A percentile compares a stretch with the other conserved stretches of the same genome.
phyloP scores from a whole-genome alignment of 2,113 vertebrate species.

The Atlantisia rogersi region DNA sequence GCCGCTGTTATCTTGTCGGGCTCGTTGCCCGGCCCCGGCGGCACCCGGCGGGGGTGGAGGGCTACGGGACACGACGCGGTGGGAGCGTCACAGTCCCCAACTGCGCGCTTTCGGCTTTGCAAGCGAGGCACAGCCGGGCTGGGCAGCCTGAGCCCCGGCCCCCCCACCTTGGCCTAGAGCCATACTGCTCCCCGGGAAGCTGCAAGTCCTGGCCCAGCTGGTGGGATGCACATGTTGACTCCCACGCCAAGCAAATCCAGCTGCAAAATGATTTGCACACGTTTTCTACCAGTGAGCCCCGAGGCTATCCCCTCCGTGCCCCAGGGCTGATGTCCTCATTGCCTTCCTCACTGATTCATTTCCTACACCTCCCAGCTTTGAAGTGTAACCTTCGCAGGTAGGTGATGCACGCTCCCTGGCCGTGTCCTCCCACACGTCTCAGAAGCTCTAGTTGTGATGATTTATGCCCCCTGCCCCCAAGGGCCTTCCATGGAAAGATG shows the following conservation, averaged over 20 bases:
- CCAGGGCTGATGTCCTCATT: neutral
- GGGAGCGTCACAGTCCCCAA: neutral
- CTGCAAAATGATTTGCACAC: neutral
- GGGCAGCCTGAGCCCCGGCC: fast-evolving
- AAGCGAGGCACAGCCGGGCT: fast-evolving
- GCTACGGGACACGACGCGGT: no score
- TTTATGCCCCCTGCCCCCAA: neutral
- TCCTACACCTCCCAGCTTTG: neutral
- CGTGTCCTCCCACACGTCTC: neutral
- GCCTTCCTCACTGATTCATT: neutral
- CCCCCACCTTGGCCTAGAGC: fast-evolving
- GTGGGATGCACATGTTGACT: fast-evolving
- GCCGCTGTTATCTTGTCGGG: neutral
- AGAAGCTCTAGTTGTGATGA: fast-evolving
- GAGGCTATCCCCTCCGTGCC: fast-evolving
- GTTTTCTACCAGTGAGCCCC: neutral
- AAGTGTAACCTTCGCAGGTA: neutral
- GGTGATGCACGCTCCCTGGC: fast-evolving
- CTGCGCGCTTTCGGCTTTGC: neutral
- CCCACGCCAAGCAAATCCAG: neutral
- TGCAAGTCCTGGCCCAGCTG: fast-evolving
- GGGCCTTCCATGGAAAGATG: fast-evolving
- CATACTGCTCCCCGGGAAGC: fast-evolving
- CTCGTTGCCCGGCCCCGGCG: neutral
- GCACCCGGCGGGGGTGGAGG: neutral